phyloP scores from a whole-genome alignment of 2,888 invertebrate genomes.

The Crioceris asparagi region DNA sequence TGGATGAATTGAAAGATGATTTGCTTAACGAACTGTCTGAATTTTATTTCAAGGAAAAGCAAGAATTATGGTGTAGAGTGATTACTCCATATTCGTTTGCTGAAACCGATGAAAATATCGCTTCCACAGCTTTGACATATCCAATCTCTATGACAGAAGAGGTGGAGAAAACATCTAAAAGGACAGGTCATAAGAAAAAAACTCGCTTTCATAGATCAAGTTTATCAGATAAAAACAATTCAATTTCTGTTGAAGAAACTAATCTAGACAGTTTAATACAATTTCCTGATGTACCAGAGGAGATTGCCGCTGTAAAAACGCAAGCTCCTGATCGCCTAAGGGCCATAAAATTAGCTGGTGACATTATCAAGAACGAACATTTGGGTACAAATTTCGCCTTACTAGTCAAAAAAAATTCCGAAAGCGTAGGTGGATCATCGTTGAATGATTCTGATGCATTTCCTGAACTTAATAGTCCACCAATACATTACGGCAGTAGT shows the following conservation, averaged over 20 bases:
- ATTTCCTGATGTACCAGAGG: constrained; percentile 20
- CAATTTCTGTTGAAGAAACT: constrained; percentile 6
- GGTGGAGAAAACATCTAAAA: constrained; percentile 27
- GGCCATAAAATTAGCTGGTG: constrained; percentile 27
- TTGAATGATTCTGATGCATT: constrained; percentile 28
- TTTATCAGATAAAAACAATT: constrained; percentile 10
- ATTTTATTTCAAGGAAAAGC: constrained; percentile 54
- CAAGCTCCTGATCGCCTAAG: constrained; percentile 20
- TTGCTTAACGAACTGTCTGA: constrained; percentile 53
- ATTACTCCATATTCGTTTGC: constrained; percentile 61
- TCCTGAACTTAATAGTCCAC: constrained; percentile 29
- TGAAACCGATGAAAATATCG: constrained; percentile 47
- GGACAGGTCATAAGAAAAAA: constrained; percentile 20
- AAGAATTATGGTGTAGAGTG: constrained; percentile 49
- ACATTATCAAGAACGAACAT: constrained; percentile 22
- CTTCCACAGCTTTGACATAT: constrained; percentile 35
- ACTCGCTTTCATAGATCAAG: constrained; percentile 15
- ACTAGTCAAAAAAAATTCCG: constrained; percentile 12
- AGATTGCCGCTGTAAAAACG: constrained; percentile 3
- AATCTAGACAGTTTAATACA: constrained; percentile 15
- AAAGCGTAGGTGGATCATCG: constrained; percentile 12
- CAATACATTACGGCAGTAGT: constrained; percentile 8
- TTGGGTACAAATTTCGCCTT: constrained; percentile 20
- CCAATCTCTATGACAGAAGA: constrained; percentile 41
- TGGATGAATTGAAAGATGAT: constrained; percentile 52